These are phyloP conservation scores for Pomacea maculata DNA, from an alignment of 1,140 invertebrate species.

Conservation along the genomic window DNA sequence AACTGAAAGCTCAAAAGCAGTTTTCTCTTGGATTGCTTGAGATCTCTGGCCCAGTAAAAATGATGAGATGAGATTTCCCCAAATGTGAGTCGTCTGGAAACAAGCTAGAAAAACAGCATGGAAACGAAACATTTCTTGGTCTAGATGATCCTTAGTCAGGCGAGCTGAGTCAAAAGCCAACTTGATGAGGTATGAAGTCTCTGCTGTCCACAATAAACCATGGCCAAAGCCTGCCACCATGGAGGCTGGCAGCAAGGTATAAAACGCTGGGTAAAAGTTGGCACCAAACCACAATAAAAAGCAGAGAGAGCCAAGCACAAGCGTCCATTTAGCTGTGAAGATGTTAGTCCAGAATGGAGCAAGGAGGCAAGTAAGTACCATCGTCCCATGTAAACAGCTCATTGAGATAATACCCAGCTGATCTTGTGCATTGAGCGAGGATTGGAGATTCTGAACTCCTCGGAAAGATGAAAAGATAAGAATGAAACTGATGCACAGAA, in stretches of 20 bases:
- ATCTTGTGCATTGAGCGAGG: slow-evolving; percentile 52
- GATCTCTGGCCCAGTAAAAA: slow-evolving; percentile 43
- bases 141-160: slow-evolving; percentile 47
- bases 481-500: slow-evolving; percentile 61
- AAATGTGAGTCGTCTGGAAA: slow-evolving; percentile 65
- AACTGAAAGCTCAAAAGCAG: neutral
- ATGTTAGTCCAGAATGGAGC: slow-evolving; percentile 59
- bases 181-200: slow-evolving; percentile 61
- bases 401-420: slow-evolving; percentile 60
- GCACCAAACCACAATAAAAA: slow-evolving; percentile 61
- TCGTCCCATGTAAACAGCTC: slow-evolving; percentile 57
- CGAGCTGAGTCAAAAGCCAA: slow-evolving; percentile 59
- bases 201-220: slow-evolving; percentile 62
- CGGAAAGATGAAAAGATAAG: slow-evolving; percentile 62
- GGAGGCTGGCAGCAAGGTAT: slow-evolving; percentile 60
- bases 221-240: slow-evolving; percentile 61
- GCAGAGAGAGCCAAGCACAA: slow-evolving; percentile 57
- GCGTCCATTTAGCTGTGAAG: slow-evolving; percentile 61
- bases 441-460: slow-evolving; percentile 63
- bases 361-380: slow-evolving; percentile 58
- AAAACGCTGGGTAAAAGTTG: slow-evolving; percentile 61
- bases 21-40: neutral
- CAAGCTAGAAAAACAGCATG: slow-evolving; percentile 64
- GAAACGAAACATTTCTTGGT: slow-evolving; percentile 61
- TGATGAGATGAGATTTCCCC: slow-evolving; percentile 63